Percentiles rank a stretch among this genome's conserved stretches.
Evolutionary conservation across 2,888 invertebrate species (phyloP).

Genomic region (Drosophila phalerata): DNA sequence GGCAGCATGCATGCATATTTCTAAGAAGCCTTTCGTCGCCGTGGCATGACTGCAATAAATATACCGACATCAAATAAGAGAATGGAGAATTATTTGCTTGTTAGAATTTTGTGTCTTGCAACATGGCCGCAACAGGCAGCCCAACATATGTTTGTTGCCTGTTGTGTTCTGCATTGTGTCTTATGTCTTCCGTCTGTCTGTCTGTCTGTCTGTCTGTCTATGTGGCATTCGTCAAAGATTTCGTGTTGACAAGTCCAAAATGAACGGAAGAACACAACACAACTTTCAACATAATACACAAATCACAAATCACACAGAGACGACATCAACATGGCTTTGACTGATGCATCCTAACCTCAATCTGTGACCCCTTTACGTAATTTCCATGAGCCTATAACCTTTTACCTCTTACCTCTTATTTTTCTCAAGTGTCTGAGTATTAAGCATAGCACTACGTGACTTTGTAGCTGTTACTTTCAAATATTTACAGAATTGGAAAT

Average conservation of each 20-base stretch:
- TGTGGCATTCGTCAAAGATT: constrained; percentile 54
- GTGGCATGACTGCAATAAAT: constrained; percentile 67
- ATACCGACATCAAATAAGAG: constrained; percentile 56
- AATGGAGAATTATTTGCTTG: constrained; percentile 74
- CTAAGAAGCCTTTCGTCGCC: constrained; percentile 78
- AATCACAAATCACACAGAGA: constrained; percentile 7
- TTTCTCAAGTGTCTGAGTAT: not conserved
- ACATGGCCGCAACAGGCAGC: constrained; percentile 56
- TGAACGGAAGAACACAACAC: constrained; percentile 23
- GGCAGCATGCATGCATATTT: constrained; percentile 43
- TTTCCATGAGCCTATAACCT: constrained; percentile 37
- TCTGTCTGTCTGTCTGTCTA: constrained; percentile 15
- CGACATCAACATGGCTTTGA: constrained; percentile 16
- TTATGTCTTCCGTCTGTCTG: not conserved
- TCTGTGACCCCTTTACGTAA: constrained; percentile 27
- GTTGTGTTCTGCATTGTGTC: constrained; percentile 11
- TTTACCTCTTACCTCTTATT: constrained; percentile 32
- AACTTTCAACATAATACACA: not conserved
- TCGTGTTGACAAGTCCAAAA: constrained; percentile 57
- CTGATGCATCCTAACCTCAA: constrained; percentile 24
- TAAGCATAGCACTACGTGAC: constrained; percentile 8
- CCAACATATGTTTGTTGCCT: constrained; percentile 25
- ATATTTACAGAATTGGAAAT: not conserved
- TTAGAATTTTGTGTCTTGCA: constrained; percentile 68
- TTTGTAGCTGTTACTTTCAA: not conserved